Evolutionary conservation across 2,888 invertebrate species (phyloP).

Genomic region (Eristalis tenax): DNA sequence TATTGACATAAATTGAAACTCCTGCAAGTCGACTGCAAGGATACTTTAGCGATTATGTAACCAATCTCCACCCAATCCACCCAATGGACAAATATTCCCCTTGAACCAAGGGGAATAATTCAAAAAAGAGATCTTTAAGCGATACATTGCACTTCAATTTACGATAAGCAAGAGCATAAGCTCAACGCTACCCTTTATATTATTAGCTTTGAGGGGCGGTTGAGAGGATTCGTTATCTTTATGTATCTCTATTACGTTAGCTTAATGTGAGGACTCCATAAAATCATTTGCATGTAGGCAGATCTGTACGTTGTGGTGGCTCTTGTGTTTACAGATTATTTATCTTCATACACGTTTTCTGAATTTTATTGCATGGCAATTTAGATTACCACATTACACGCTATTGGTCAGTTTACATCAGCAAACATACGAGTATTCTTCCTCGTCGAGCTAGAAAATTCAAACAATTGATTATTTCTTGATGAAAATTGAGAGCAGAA

Average conservation of each 20-base stretch:
- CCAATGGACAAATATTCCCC: neutral
- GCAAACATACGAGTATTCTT: neutral
- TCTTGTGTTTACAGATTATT: neutral
- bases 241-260: neutral
- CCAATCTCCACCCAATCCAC: neutral
- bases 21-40: neutral
- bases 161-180: neutral
- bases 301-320: neutral
- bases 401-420: neutral
- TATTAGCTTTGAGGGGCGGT: neutral
- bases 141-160: neutral
- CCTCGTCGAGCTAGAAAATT: neutral
- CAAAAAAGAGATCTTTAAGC: neutral
- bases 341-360: neutral
- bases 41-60: neutral
- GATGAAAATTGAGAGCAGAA: neutral
- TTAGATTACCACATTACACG: neutral
- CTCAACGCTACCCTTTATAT: neutral
- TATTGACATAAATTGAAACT: neutral
- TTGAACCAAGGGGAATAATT: neutral
- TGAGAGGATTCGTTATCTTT: neutral
- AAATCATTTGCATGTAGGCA: neutral
- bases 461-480: neutral
- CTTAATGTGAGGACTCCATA: neutral
- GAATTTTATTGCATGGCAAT: neutral